phyloP scores from a whole-genome alignment of 1,140 invertebrate species.

The Triops cancriformis region DNA sequence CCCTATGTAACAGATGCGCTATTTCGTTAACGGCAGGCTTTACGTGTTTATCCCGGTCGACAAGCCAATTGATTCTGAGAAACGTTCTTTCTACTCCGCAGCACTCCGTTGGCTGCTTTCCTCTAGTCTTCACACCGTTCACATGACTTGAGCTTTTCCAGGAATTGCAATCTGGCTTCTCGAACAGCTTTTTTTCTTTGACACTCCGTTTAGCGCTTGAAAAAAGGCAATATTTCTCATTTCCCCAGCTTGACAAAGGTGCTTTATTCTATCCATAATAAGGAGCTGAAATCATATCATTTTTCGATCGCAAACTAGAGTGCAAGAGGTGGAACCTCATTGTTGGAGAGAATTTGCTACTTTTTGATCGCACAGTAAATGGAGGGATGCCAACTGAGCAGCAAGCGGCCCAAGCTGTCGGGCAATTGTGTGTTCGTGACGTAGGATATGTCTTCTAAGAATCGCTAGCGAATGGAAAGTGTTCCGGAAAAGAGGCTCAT shows the following conservation, averaged over 20 bases:
- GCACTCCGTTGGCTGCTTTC: neutral
- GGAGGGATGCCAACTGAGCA: neutral
- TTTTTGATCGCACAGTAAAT: neutral
- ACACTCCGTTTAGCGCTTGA: neutral
- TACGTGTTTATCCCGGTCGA: slow-evolving; percentile 4
- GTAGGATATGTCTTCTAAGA: neutral
- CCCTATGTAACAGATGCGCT: neutral
- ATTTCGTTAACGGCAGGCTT: neutral
- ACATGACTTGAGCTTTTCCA: slow-evolving; percentile 5
- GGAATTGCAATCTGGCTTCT: neutral
- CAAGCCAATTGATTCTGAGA: slow-evolving; percentile 2
- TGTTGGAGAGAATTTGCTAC: neutral
- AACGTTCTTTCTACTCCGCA: neutral
- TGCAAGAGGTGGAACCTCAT: neutral
- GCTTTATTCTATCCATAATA: neutral
- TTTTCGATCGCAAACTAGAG: too few relatives aligned
- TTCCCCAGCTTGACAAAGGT: neutral
- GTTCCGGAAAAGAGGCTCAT: neutral
- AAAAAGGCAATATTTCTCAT: neutral
- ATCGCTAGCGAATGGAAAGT: slow-evolving; percentile 2
- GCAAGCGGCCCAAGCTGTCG: neutral
- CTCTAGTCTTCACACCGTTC: neutral
- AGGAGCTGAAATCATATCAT: neutral
- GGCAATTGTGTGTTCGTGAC: neutral
- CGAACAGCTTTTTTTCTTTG: neutral